Evolutionary conservation across 2,888 invertebrate genomes (phyloP), one percentile per base, ranked within the genome.

Genomic region (Acrobasis repandana): DNA sequence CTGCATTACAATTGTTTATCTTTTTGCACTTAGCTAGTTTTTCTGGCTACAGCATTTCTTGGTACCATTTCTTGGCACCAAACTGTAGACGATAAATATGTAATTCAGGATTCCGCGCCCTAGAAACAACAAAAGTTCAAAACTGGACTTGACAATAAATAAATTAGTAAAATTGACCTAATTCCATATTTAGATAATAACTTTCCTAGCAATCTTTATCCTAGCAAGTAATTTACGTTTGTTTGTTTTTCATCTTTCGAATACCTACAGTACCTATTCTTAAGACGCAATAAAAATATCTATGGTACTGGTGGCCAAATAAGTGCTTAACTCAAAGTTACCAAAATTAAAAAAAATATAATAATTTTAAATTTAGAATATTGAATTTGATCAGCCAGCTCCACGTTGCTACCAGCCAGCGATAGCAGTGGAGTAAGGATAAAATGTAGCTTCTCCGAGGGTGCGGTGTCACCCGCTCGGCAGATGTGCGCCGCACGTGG

Each of bases 401-500:
- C 28, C 38, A 28, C 11, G 60, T 49, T 59, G 62, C 33, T 43
- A 6, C 14, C 43, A 43, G 43, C 43, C 43, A 43, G 43, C 43
- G 54, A 56, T 51, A 52, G 56, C 57, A 58, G 38, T 58, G 36
- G 47, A 28, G 49, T 65, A 64, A 64, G 65, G 67, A 66, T 66
- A 71, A 74, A 74, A 75, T 68, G 75, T 73, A 72, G 65, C 67
- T 61, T 60, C 61, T 58, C 63, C 75, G 71, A 82, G 83, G 83
- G 82, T 79, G 82, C 75, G 66, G 68, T 67, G 74, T 73, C 74
- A 70, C 72, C 72, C 78, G 79, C 70, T 67, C 74, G 81, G 85
- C 86, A 86, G 86, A 85, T 86, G 86, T 85, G 83, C 79, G 75
- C 70, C 73, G 80, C 85, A 85, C 85, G 85, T 84, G 85, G 81